These are phyloP conservation scores for Protodeltote pygarga DNA, from an alignment of 2,888 invertebrate species.

Conservation along the genomic window DNA sequence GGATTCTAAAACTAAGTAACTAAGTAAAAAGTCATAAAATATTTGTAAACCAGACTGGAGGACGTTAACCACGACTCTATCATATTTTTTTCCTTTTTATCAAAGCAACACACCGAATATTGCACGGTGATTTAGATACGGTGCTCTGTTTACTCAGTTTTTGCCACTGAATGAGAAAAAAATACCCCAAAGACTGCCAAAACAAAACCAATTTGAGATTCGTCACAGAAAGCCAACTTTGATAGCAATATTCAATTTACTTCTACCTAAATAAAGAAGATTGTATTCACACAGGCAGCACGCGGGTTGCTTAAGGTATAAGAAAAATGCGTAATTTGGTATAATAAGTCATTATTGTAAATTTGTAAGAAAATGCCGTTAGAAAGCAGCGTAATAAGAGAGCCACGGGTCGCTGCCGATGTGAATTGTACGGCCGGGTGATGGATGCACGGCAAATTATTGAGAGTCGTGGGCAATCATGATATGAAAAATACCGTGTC, in stretches of 20 bases:
- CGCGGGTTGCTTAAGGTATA: slow-evolving; percentile 34
- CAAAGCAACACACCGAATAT: slow-evolving; percentile 17
- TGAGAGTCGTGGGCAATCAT: slow-evolving; percentile 35
- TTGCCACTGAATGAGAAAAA: slow-evolving; percentile 38
- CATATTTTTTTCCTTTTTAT: slow-evolving; percentile 5
- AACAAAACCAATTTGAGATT: slow-evolving; percentile 42
- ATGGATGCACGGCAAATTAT: slow-evolving; percentile 37
- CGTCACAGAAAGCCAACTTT: slow-evolving; percentile 35
- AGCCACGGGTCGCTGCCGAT: slow-evolving; percentile 40
- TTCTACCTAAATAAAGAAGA: slow-evolving; percentile 25
- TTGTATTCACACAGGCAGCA: slow-evolving; percentile 13
- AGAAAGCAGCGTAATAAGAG: slow-evolving; percentile 59
- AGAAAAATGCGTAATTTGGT: slow-evolving; percentile 56
- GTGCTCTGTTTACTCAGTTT: slow-evolving; percentile 37
- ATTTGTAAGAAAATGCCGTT: slow-evolving; percentile 56
- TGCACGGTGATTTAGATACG: slow-evolving; percentile 35
- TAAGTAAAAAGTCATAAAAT: background rate
- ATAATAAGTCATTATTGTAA: slow-evolving; percentile 58
- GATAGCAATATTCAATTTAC: slow-evolving; percentile 29
- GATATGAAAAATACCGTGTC: slow-evolving; percentile 7
- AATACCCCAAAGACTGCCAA: slow-evolving; percentile 20
- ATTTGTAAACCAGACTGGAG: background rate
- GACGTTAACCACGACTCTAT: slow-evolving; percentile 10
- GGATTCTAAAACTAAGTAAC: background rate
- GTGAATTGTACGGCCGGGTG: slow-evolving; percentile 29